Base-by-base conservation (phyloP, 2,888 invertebrate species). In the Hirtodrosophila histrioides region DNA sequence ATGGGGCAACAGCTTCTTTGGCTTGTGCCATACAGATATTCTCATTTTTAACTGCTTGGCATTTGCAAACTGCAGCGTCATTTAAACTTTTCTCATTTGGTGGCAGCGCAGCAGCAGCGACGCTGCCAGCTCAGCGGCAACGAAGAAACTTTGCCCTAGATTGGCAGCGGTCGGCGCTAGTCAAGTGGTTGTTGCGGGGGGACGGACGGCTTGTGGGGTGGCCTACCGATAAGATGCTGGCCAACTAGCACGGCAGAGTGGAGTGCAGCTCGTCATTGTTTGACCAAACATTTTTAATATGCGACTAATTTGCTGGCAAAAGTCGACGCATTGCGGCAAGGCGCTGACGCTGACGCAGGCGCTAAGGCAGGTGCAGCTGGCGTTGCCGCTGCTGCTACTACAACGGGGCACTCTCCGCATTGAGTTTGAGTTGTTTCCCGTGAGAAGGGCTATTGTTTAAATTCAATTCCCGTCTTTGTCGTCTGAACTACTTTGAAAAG, bases 71-170 rank as follows among this genome's bases (percentile, higher is more conserved):
- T 88, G 88, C 87, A 85, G 85, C 79, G 79, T 86, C 85, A 85
- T 85, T 85, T 88, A 81, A 86, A 86, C 88, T 86, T 88, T 86
- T 86, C 88, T 84, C 85, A 86, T 86, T 86, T 86, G 72, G 71
- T 62, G 70, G 68, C 75, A 64, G 78, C 61, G 73, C 71, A 54
- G 72, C 50, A 39, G 40, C 45, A 61, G 69, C 45, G 44, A 48
- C 69, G 56, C 49, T 40, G 46, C 55, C 57, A 58, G 10, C 35
- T 12, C 33, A 44, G 43, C 48, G 46, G 27, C 27, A 27, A 17
- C 43, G 49, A 64, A 51, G 24, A 69, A 87, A 85, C 60, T 82
- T 82, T 62, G 58, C 62, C 67, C 64, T 67, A 63, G 69, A 66
- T 66, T 65, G 55, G 49, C 83, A 72, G 69, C 57, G 80, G 77